phyloP scores from a whole-genome alignment of 1,140 invertebrate species.

The Zaprionus nigranus region DNA sequence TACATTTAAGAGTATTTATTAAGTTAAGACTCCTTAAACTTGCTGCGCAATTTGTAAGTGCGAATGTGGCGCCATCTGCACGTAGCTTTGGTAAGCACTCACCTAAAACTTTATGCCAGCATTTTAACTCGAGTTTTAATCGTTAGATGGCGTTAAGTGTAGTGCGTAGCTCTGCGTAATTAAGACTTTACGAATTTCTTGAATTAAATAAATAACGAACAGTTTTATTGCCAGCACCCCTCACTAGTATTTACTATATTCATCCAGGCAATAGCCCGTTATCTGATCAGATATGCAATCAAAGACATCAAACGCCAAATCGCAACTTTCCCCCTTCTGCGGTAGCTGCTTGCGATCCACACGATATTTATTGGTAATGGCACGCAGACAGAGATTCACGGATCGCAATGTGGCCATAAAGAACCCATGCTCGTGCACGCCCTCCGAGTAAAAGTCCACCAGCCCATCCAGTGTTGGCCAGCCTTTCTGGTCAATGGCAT shows the following conservation, averaged over 20 bases:
- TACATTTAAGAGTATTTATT: not conserved
- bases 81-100: not conserved
- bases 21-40: not conserved
- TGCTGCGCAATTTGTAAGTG: not conserved
- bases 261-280: conserved; percentile 87
- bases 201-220: not conserved
- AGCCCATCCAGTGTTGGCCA: conserved; percentile 89
- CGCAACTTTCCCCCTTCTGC: conserved; percentile 88
- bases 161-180: not conserved
- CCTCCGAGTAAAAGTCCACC: conserved; percentile 89
- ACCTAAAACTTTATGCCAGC: not conserved
- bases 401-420: conserved; percentile 89
- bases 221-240: not conserved
- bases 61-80: conserved; percentile 26
- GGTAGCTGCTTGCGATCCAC: conserved; percentile 70
- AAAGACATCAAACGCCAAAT: conserved; percentile 90
- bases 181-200: not conserved
- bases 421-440: conserved; percentile 89
- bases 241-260: conserved; percentile 72
- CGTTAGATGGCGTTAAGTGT: conserved; percentile 1
- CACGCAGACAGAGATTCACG: conserved; percentile 88
- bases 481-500: conserved; percentile 84
- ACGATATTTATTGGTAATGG: conserved; percentile 84
- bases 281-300: conserved; percentile 90
- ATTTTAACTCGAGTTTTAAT: not conserved